phyloP scores from a whole-genome alignment of 2,113 vertebrate genomes.

The Mesocricetus auratus region DNA sequence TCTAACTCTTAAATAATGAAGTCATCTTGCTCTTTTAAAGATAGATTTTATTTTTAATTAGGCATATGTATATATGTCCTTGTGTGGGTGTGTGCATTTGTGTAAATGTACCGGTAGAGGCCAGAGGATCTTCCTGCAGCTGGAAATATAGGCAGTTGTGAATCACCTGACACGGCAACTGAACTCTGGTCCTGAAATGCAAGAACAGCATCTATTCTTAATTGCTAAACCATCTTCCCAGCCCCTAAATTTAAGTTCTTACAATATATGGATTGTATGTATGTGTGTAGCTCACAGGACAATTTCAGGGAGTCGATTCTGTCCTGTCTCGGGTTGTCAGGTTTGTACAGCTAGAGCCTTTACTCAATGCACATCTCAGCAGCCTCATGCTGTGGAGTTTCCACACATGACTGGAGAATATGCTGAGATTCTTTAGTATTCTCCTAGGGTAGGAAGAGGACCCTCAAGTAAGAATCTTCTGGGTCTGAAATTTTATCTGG shows the following conservation, averaged over 20 bases:
- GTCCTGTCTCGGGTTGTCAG: neutral
- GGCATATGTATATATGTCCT: neutral
- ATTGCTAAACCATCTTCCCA: neutral
- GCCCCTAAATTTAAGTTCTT: neutral
- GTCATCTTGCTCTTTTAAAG: neutral
- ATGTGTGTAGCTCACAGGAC: neutral
- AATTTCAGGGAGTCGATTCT: neutral
- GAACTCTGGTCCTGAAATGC: neutral
- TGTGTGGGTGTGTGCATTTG: neutral
- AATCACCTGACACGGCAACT: neutral
- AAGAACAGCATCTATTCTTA: neutral
- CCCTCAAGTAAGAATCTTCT: neutral
- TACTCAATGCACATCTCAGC: too few relatives aligned
- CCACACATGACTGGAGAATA: neutral
- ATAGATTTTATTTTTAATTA: neutral
- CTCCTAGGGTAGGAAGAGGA: neutral
- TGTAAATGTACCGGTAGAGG: neutral
- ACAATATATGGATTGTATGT: neutral
- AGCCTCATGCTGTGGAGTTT: neutral
- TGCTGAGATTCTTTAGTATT: neutral
- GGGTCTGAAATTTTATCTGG: neutral
- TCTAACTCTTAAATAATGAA: neutral
- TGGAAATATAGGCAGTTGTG: neutral
- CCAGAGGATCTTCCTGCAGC: neutral
- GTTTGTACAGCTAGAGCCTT: neutral